Base-by-base conservation (phyloP, 2,888 invertebrate species). In the Neoitamus cyanurus region DNA sequence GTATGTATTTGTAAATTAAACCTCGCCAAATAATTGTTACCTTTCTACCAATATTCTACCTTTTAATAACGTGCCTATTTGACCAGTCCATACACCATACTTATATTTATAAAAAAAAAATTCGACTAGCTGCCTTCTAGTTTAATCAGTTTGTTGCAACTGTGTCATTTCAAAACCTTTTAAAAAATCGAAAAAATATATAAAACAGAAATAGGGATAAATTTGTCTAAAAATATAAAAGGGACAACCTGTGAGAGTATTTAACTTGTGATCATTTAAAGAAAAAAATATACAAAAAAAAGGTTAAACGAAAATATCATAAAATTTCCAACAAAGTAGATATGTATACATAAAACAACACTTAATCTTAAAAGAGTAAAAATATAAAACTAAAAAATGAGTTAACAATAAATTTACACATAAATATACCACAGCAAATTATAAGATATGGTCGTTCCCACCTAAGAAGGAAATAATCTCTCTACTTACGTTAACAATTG, bases 381-480 rank as follows among this genome's bases (percentile, higher is more conserved):
- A 73, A 73, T 36, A 73, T 34, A 42, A 77, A 42, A 28, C 25
- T 28, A 77, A 77, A 77, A 46, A 77, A 42, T 25, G 58, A 15
- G 15, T 58, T 42, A 77, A 77, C 77, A 77, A 77, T 46, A 77
- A 73, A 25, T 77, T 37, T 80, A 80, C 68, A 34, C 58, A 58
- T 80, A 80, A 58, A 80, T 58, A 80, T 80, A 80, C 80, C 80
- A 80, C 80, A 80, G 80, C 68, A 80, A 80, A 68, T 20, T 34
- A 34, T 58, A 80, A 80, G 80, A 80, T 80, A 80, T 80, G 80
- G 36, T 80, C 58, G 36, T 58, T 80, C 34, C 58, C 15, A 31
- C 30, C 5, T 30, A 70, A 37, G 6, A 36, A 20, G 11, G 20
- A 20, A 73, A 73, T 15, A 73, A 73, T 73, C 34, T 37, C 25